phyloP scores from a whole-genome alignment of 2,797 vertebrate species.

The Myripristis jacobus region DNA sequence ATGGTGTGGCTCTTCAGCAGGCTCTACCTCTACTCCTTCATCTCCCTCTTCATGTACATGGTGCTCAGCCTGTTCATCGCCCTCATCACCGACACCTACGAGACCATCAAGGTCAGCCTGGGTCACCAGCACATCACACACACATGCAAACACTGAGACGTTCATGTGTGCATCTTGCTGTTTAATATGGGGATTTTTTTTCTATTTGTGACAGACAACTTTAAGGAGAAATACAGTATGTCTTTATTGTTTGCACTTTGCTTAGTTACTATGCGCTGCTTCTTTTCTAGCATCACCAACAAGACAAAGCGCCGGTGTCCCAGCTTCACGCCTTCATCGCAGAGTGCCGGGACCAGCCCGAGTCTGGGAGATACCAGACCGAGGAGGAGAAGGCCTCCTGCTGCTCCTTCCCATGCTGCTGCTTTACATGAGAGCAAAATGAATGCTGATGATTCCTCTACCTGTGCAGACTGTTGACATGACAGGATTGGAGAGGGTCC shows the following conservation, averaged over 20 bases:
- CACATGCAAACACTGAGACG: background rate
- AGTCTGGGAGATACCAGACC: conserved; percentile 86
- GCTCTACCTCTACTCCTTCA: conserved; percentile 95
- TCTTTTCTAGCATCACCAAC: conserved; percentile 87
- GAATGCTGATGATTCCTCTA: too few relatives aligned
- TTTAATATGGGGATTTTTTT: background rate
- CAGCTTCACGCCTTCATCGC: conserved; percentile 89
- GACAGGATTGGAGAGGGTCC: conserved; percentile 6
- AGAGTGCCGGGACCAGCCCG: conserved; percentile 89
- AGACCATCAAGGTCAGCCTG: conserved; percentile 93
- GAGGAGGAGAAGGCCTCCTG: conserved; percentile 75
- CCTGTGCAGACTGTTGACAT: background rate
- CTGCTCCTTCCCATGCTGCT: conserved; percentile 61
- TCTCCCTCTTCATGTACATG: conserved; percentile 97
- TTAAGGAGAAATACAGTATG: background rate
- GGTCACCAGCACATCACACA: background rate
- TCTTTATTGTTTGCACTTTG: background rate
- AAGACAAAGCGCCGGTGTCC: conserved; percentile 85
- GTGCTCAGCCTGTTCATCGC: conserved; percentile 97
- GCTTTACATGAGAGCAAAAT: conserved; percentile 70
- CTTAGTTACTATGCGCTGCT: conserved; percentile 3
- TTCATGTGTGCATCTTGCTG: background rate
- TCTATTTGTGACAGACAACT: background rate
- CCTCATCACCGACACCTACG: conserved; percentile 94
- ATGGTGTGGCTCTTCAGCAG: conserved; percentile 96